Evolutionary conservation across 2,113 vertebrate species (phyloP).

Genomic region (Zosterops pallidus): DNA sequence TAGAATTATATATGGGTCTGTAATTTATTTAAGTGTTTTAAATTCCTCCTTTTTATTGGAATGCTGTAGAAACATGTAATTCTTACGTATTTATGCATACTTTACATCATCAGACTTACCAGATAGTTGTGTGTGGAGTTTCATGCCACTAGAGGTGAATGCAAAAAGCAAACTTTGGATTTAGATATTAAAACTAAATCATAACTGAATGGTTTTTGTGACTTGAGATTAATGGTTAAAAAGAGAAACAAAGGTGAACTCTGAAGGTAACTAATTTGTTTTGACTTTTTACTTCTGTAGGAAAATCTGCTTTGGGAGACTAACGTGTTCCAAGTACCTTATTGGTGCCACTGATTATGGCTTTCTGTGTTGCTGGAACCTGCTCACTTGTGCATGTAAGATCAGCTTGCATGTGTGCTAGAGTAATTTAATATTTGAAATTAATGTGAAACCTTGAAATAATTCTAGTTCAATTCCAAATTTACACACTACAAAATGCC

Average conservation of each 20-base stretch:
- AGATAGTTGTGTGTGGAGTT: background rate
- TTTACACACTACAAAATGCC: background rate
- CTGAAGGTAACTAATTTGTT: background rate
- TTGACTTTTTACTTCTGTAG: slow-evolving; percentile 71
- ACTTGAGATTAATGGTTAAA: background rate
- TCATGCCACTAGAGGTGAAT: background rate
- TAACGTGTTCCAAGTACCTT: slow-evolving; percentile 91
- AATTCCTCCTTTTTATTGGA: background rate
- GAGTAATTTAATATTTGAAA: background rate
- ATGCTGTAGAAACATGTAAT: background rate
- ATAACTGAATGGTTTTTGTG: background rate
- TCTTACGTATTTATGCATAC: background rate
- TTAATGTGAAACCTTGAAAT: background rate
- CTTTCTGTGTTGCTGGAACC: slow-evolving; percentile 95
- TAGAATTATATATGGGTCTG: background rate
- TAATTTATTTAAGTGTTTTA: background rate
- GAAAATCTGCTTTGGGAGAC: slow-evolving; percentile 89
- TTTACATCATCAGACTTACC: background rate
- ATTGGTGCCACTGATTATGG: slow-evolving; percentile 81
- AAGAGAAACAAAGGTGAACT: background rate
- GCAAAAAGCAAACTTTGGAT: background rate
- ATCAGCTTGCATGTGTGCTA: background rate
- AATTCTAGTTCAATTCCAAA: background rate
- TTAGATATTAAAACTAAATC: background rate
- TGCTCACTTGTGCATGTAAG: slow-evolving; percentile 92